Percentiles rank a stretch among this genome's conserved stretches.
Evolutionary conservation across 2,797 vertebrate genomes (phyloP).

Genomic region (Periparus ater): DNA sequence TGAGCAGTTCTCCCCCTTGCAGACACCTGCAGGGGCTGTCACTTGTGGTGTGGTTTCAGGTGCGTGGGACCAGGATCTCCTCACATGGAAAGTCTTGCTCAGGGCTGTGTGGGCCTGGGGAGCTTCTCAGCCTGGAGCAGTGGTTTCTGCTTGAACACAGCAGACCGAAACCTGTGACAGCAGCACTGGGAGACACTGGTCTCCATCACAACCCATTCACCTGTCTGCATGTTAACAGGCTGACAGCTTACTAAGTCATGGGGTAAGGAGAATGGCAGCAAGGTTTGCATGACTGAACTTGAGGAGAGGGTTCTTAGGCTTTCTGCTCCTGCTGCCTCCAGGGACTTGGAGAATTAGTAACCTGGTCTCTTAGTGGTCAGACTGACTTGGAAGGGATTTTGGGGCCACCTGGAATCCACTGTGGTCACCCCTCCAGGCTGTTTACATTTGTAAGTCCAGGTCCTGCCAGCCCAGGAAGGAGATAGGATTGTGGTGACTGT

Average conservation of each 20-base stretch:
- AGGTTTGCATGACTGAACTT: not conserved
- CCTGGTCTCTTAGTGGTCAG: not conserved
- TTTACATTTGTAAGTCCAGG: not conserved
- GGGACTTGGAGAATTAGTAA: not conserved
- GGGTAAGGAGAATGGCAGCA: not conserved
- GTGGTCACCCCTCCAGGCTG: not conserved
- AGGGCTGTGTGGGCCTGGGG: not conserved
- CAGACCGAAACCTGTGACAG: not conserved
- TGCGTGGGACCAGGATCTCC: not conserved
- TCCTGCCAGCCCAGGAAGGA: not conserved
- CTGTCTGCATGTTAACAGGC: not conserved
- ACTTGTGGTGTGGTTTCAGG: not conserved
- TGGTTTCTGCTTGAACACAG: not conserved
- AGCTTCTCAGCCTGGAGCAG: not conserved
- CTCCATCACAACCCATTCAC: not conserved
- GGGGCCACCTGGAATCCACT: not conserved
- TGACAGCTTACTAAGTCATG: rapidly evolving
- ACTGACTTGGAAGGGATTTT: not conserved
- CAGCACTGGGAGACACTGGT: not conserved
- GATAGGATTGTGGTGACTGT: not conserved
- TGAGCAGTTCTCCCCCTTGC: not conserved
- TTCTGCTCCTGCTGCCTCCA: not conserved
- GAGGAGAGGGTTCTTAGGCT: not conserved
- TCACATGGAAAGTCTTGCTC: not conserved
- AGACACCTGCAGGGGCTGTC: not conserved